A percentile compares a stretch with the other conserved stretches of the same genome.
phyloP scores from a whole-genome alignment of 2,113 vertebrate species.

The Mugil cephalus region DNA sequence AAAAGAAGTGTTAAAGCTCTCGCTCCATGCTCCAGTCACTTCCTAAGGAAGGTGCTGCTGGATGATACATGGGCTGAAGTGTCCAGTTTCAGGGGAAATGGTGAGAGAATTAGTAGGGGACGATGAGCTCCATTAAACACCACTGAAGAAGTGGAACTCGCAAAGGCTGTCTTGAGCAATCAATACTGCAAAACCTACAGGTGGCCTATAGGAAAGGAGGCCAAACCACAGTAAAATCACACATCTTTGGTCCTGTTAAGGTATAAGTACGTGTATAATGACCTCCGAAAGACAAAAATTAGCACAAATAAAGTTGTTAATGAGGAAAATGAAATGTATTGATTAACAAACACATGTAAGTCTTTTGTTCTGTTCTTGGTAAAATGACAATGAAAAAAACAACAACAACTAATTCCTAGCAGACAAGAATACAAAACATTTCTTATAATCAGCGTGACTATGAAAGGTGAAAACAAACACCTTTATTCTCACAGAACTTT shows the following conservation, averaged over 20 bases:
- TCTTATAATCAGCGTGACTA: constrained; percentile 76
- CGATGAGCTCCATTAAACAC: constrained; percentile 87
- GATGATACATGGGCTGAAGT: constrained; percentile 80
- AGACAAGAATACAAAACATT: constrained; percentile 62
- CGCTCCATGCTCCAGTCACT: constrained; percentile 82
- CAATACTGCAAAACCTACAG: constrained; percentile 46
- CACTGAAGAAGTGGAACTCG: constrained; percentile 65
- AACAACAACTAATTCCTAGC: constrained; percentile 49
- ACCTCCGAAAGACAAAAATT: neutral
- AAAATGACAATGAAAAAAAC: constrained; percentile 44
- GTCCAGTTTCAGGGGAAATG: constrained; percentile 87
- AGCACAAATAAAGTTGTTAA: neutral
- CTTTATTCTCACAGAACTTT: constrained; percentile 63
- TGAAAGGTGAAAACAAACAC: constrained; percentile 75
- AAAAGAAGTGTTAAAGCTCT: constrained; percentile 74
- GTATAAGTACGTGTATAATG: neutral
- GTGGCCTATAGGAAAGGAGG: constrained; percentile 12
- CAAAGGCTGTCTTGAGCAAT: constrained; percentile 15
- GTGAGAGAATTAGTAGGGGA: constrained; percentile 73
- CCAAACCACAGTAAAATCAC: neutral
- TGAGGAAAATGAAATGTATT: neutral
- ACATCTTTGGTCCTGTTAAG: neutral
- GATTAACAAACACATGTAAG: neutral
- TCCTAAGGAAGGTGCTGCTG: constrained; percentile 82
- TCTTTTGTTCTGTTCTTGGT: constrained; percentile 32